phyloP scores from a whole-genome alignment of 2,888 invertebrate species.

The Scaptomyza parva region DNA sequence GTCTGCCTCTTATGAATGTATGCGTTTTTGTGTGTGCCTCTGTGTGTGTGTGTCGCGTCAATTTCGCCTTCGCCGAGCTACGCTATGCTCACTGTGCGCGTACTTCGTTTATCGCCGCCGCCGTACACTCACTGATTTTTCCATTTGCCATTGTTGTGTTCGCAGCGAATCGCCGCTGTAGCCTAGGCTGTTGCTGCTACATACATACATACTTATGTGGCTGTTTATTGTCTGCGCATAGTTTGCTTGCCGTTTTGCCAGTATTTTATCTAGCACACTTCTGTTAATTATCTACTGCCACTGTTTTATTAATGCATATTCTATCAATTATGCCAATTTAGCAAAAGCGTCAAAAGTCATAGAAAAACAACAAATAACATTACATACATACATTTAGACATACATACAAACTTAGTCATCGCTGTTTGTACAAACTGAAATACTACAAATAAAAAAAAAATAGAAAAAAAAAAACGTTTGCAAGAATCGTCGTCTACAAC shows the following conservation, averaged over 20 bases:
- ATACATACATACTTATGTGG: slow-evolving; percentile 1
- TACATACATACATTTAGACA: slow-evolving; percentile 15
- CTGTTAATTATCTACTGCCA: slow-evolving; percentile 34
- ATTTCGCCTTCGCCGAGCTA: slow-evolving; percentile 52
- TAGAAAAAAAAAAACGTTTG: slow-evolving; percentile 12
- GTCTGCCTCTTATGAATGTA: slow-evolving; percentile 27
- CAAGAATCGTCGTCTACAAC: slow-evolving; percentile 31
- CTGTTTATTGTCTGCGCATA: slow-evolving; percentile 19
- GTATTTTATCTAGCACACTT: slow-evolving; percentile 32
- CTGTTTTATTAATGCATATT: slow-evolving; percentile 24
- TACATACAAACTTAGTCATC: slow-evolving; percentile 34
- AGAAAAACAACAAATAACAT: slow-evolving; percentile 15
- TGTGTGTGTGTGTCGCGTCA: slow-evolving; percentile 40
- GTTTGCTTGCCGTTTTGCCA: slow-evolving; percentile 46
- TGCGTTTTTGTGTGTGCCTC: slow-evolving; percentile 22
- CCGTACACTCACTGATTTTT: slow-evolving; percentile 56
- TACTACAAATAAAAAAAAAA: slow-evolving; percentile 6
- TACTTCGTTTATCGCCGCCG: slow-evolving; percentile 46
- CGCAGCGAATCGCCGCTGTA: slow-evolving; percentile 35
- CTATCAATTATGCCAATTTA: slow-evolving; percentile 42
- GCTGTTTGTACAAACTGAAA: slow-evolving; percentile 27
- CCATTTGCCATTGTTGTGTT: slow-evolving; percentile 47
- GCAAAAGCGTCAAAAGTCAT: slow-evolving; percentile 29
- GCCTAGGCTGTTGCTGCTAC: slow-evolving; percentile 26
- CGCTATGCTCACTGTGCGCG: slow-evolving; percentile 42